Evolutionary conservation across 2,113 vertebrate species (phyloP).

Genomic region (Castor canadensis): DNA sequence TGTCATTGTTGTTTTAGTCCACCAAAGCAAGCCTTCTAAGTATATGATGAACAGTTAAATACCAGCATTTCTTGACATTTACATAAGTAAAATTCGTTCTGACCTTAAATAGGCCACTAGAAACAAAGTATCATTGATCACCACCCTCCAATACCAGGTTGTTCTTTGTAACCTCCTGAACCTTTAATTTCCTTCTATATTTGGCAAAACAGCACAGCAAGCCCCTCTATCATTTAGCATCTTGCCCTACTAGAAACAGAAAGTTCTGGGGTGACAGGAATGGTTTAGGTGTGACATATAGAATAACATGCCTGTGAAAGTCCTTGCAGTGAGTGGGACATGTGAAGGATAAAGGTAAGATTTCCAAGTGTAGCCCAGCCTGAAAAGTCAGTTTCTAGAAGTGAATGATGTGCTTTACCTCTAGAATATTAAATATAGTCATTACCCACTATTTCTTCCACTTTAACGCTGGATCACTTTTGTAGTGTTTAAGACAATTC

Average conservation of each 20-base stretch:
- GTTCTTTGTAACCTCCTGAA: constrained; percentile 32
- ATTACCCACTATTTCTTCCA: not conserved
- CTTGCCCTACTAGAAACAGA: not conserved
- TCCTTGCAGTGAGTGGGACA: not conserved
- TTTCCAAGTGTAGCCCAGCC: not conserved
- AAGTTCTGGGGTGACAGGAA: not conserved
- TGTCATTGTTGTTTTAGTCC: not conserved
- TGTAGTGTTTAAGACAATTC: not conserved
- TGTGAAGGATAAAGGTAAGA: not conserved
- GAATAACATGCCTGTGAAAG: not conserved
- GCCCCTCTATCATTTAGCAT: not conserved
- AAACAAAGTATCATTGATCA: constrained; percentile 59
- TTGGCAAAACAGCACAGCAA: not conserved
- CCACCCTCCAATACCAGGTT: not conserved
- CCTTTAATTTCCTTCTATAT: not conserved
- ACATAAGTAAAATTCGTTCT: constrained; percentile 21
- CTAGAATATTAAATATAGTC: not conserved
- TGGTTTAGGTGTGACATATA: not conserved
- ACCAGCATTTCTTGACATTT: constrained; percentile 47
- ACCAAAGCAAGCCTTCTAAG: not conserved
- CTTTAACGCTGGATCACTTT: not conserved
- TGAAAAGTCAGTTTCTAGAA: not conserved
- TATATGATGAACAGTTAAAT: not conserved
- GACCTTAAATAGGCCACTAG: constrained; percentile 42
- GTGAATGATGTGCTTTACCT: not conserved